Conservation (phyloP, 2,888 invertebrate species). For the Morinoia aosen region DNA sequence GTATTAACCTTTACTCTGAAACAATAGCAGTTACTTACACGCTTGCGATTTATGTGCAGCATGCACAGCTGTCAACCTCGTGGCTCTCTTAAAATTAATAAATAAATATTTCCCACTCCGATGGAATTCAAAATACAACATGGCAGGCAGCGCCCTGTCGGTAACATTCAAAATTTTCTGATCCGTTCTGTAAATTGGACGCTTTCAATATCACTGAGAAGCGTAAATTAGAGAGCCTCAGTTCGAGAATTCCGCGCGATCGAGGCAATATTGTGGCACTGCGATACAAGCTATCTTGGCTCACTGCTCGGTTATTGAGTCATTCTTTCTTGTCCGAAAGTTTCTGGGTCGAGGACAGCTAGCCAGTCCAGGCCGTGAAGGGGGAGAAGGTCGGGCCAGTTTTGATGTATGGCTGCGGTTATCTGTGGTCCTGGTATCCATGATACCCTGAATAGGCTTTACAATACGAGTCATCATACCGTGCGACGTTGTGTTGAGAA, state of each 20-base stretch:
- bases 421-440: not conserved
- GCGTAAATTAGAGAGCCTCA: not conserved
- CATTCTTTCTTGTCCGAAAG: not conserved
- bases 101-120: not conserved
- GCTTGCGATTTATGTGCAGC: not conserved
- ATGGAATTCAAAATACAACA: not conserved
- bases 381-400: not conserved
- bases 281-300: not conserved
- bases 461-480: too few species aligned
- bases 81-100: not conserved
- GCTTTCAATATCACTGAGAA: not conserved
- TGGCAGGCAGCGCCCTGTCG: not conserved
- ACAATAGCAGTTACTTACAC: too few species aligned
- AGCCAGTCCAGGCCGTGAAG: not conserved
- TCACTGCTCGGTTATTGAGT: not conserved
- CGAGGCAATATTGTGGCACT: not conserved
- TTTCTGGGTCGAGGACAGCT: not conserved
- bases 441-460: too few species aligned
- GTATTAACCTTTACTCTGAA: too few species aligned
- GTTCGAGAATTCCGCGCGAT: not conserved
- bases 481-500: too few species aligned
- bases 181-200: not conserved
- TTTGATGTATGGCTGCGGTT: not conserved
- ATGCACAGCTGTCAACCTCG: not conserved
- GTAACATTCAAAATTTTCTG: not conserved